These are phyloP conservation scores for Proctacanthus coquilletti DNA, from an alignment of 1,140 invertebrate genomes.

Conservation along the genomic window DNA sequence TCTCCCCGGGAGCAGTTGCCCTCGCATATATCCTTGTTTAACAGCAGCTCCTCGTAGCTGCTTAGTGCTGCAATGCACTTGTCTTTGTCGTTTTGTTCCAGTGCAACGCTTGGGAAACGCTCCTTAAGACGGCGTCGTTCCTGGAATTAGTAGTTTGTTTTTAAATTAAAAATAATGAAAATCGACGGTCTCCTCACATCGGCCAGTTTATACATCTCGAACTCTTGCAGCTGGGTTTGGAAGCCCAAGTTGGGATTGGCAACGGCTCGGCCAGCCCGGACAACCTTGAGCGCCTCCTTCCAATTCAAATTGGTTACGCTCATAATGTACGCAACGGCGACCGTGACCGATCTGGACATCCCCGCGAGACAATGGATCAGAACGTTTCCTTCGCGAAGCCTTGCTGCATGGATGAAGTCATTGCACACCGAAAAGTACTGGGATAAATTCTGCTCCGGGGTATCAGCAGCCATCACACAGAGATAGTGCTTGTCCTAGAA, in stretches of 20 bases:
- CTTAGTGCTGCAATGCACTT: slow-evolving; percentile 59
- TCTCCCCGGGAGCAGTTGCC: slow-evolving; percentile 70
- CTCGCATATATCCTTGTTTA: slow-evolving; percentile 65
- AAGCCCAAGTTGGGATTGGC: slow-evolving; percentile 94
- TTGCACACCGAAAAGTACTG: slow-evolving; percentile 89
- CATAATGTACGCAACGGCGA: slow-evolving; percentile 76
- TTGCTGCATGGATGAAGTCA: slow-evolving; percentile 88
- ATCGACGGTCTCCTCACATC: slow-evolving; percentile 52
- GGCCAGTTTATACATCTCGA: slow-evolving; percentile 62
- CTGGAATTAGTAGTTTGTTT: slow-evolving; percentile 31
- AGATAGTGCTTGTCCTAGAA: slow-evolving; percentile 87
- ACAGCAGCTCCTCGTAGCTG: slow-evolving; percentile 64
- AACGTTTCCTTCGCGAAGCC: slow-evolving; percentile 76
- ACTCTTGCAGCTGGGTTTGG: slow-evolving; percentile 84
- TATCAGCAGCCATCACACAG: slow-evolving; percentile 85
- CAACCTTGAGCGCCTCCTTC: slow-evolving; percentile 86
- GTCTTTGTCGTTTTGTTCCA: slow-evolving; percentile 55
- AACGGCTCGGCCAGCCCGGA: slow-evolving; percentile 72
- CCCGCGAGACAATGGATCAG: slow-evolving; percentile 93
- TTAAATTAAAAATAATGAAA: slow-evolving; percentile 3
- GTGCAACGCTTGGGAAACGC: slow-evolving; percentile 61
- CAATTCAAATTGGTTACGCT: slow-evolving; percentile 77
- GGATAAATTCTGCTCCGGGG: slow-evolving; percentile 79
- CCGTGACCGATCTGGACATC: slow-evolving; percentile 89
- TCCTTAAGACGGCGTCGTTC: slow-evolving; percentile 69